Evolutionary conservation across 2,888 invertebrate species (phyloP).

Genomic region (Criorhina ranunculi): DNA sequence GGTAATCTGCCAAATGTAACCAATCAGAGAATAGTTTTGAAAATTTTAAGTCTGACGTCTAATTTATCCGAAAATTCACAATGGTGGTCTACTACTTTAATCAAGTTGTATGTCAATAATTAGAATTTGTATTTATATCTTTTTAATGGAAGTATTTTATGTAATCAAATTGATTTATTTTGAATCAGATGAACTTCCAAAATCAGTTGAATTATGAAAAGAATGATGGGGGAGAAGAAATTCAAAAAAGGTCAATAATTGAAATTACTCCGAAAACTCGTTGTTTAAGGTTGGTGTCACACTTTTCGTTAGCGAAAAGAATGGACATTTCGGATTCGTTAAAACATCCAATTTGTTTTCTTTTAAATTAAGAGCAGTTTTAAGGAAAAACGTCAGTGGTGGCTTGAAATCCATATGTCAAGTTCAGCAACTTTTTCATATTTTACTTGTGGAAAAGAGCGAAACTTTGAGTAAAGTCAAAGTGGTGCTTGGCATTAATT

Average conservation of each 20-base stretch:
- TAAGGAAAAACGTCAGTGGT: no score
- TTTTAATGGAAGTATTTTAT: neutral
- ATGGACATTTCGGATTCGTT: conserved; percentile 1
- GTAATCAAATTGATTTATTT: neutral
- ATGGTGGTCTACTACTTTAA: conserved; percentile 86
- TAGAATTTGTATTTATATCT: neutral
- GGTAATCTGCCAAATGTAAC: conserved; percentile 85
- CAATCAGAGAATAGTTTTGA: conserved; percentile 86
- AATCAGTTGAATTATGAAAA: neutral
- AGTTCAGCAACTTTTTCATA: no score
- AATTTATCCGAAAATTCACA: conserved; percentile 78
- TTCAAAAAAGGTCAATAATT: no score
- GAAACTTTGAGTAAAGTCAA: no score
- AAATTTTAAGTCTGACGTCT: conserved; percentile 85
- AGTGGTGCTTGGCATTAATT: no score
- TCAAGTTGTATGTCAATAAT: conserved; percentile 82
- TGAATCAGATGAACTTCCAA: neutral
- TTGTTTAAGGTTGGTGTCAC: neutral
- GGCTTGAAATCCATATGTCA: no score
- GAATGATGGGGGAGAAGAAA: no score
- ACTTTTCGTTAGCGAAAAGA: neutral
- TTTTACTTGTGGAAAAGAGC: no score
- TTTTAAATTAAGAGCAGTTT: no score
- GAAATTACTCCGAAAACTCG: neutral
- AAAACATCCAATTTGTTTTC: neutral